Conservation (phyloP, 2,888 invertebrate species). For the Mesorhabditis belari region DNA sequence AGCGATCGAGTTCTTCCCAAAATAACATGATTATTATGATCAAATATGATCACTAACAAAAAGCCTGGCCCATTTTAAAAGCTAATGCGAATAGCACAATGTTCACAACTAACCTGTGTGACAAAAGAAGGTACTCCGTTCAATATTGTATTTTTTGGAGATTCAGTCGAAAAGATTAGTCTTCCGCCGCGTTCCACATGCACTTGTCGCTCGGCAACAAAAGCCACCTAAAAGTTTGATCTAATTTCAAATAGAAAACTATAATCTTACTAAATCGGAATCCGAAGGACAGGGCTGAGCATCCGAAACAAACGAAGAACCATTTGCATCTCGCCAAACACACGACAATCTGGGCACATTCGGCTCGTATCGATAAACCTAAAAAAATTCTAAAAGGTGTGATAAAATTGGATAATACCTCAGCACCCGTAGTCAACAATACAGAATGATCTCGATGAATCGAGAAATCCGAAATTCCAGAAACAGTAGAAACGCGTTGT, state of each 20-base stretch:
- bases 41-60: too few species aligned
- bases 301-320: constrained; percentile 9
- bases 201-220: constrained; percentile 6
- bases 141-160: constrained; percentile 5
- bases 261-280: constrained; percentile 11
- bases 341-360: neutral
- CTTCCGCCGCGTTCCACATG: constrained; percentile 13
- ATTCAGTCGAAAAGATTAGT: constrained; percentile 8
- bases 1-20: constrained; percentile 91
- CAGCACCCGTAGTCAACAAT: constrained; percentile 16
- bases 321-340: neutral
- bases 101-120: too few species aligned
- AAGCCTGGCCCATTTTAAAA: neutral
- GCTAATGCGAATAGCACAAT: too few species aligned
- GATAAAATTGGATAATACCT: constrained; percentile 5
- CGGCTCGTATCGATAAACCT: neutral
- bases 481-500: constrained; percentile 15
- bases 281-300: constrained; percentile 18
- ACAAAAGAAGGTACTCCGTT: constrained; percentile 90
- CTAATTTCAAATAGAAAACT: neutral
- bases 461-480: constrained; percentile 19
- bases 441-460: constrained; percentile 1
- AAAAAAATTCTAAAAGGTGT: neutral
- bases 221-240: neutral
- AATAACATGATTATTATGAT: too few species aligned